phyloP scores from a whole-genome alignment of 2,888 invertebrate species.

The Gandaritis pyraliata region DNA sequence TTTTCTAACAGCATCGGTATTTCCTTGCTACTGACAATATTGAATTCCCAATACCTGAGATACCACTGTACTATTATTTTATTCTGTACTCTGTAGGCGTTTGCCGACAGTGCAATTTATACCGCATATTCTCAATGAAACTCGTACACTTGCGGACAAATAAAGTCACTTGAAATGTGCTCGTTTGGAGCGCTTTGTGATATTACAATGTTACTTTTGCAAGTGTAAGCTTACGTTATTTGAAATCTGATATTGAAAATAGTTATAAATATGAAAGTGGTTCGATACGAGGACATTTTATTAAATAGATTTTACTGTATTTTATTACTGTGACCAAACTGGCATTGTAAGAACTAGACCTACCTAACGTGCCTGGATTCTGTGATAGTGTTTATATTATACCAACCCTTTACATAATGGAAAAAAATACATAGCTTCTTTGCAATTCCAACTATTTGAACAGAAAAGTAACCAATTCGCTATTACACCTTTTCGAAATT shows the following conservation, averaged over 20 bases:
- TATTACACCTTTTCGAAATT: too few species aligned
- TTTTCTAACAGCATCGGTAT: conserved; percentile 27
- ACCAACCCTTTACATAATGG: too few species aligned
- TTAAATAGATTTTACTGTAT: conserved; percentile 2
- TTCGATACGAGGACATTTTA: conserved; percentile 1
- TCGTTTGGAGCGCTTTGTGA: conserved; percentile 32
- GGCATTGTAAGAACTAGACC: not conserved
- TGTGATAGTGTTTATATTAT: too few species aligned
- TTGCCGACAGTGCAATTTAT: conserved; percentile 45
- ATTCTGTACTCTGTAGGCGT: conserved; percentile 42
- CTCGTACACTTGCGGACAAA: conserved; percentile 40
- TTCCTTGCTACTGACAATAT: conserved; percentile 40
- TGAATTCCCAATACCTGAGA: conserved; percentile 39
- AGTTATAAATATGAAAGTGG: not conserved
- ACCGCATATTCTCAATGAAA: conserved; percentile 33
- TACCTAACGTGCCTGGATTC: not conserved
- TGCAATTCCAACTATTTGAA: too few species aligned
- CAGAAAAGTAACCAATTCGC: too few species aligned
- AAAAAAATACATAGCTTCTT: too few species aligned
- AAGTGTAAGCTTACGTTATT: conserved; percentile 16
- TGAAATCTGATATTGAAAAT: conserved; percentile 15
- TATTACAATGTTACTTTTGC: conserved; percentile 27
- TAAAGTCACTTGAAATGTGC: conserved; percentile 39
- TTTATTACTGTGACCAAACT: not conserved
- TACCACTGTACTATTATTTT: conserved; percentile 32